A percentile compares a stretch with the other conserved stretches of the same genome.
These are phyloP conservation scores for Pediacus dermestoides DNA, from an alignment of 2,888 invertebrate genomes.

Conservation along the genomic window DNA sequence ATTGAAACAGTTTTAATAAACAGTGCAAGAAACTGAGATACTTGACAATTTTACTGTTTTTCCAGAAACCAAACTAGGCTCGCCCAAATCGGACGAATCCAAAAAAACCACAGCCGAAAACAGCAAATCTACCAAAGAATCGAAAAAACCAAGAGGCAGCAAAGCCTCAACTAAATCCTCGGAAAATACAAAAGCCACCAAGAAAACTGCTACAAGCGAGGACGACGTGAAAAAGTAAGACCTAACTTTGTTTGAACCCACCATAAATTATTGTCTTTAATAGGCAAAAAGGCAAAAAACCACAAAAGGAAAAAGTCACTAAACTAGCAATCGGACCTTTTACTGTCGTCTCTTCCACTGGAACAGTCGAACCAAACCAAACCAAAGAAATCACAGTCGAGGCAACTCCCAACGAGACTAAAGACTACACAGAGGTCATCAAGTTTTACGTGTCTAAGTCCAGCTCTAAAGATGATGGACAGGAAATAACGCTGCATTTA, in stretches of 20 bases:
- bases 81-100: background rate
- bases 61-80: too few species aligned
- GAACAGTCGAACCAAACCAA: conserved; percentile 41
- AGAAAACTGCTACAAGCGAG: conserved; percentile 15
- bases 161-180: conserved; percentile 10
- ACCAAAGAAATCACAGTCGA: conserved; percentile 41
- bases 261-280: too few species aligned
- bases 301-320: conserved; percentile 25
- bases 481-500: conserved; percentile 52
- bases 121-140: conserved; percentile 26
- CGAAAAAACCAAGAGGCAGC: conserved; percentile 11
- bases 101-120: conserved; percentile 11
- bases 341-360: conserved; percentile 41
- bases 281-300: conserved; percentile 2
- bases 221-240: conserved; percentile 9
- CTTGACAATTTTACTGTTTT: too few species aligned
- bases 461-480: conserved; percentile 53
- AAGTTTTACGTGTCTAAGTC: conserved; percentile 44
- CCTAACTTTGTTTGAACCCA: too few species aligned
- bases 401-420: conserved; percentile 42
- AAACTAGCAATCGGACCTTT: conserved; percentile 44
- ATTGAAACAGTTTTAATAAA: too few species aligned
- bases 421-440: conserved; percentile 43
- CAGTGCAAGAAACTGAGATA: too few species aligned
- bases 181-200: conserved; percentile 12